Evolutionary conservation across 2,797 vertebrate species (phyloP), one percentile per base, ranked within the genome.

Genomic region (Perodicticus potto): DNA sequence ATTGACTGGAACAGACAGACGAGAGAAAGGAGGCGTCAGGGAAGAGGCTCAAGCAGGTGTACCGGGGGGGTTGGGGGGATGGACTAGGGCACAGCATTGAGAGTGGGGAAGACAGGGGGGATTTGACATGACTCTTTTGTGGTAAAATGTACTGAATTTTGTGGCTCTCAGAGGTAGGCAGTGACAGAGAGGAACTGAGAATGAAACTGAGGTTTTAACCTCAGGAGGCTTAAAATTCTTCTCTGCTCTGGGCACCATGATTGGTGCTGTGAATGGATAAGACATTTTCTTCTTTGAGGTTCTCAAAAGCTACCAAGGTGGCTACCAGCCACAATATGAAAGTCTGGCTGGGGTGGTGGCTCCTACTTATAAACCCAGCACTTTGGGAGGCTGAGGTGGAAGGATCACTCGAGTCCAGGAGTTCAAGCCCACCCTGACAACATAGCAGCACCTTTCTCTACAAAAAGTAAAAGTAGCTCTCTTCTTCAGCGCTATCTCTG

Each of bases 1-100:
- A 13, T 2, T 2, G 25, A 37, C 7, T 9, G 3, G 16, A 32
- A 37, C 2, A 22, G 8, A 57, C 0, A 11, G 12, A 19, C 6
- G 16, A n/a, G 23, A 55, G 59, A 29, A 61, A 17, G 2, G 3
- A 25, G 13, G 23, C 16, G 20, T 29, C 12, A 13, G 20, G 9
- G 6, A 10, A 57, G 3, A 34, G 20, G 29, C 9, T 27, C 23
- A 4, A 5, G 25, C 27, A 57, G 8, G 8, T 4, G 53, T 34
- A 34, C 20, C 17, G 1, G 16, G 5, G n/a, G 2, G 40, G 7
- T 6, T 2, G 2, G 12, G 45, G 45, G 43, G 65, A 3, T 2
- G 43, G 32, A 53, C 7, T 49, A 37, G 6, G 11, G 19, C 12
- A 29, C 19, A 55, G 61, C 27, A 25, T 27, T 63, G 32, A 10